Conservation (phyloP, 2,888 invertebrate species). For the Lypha dubia region DNA sequence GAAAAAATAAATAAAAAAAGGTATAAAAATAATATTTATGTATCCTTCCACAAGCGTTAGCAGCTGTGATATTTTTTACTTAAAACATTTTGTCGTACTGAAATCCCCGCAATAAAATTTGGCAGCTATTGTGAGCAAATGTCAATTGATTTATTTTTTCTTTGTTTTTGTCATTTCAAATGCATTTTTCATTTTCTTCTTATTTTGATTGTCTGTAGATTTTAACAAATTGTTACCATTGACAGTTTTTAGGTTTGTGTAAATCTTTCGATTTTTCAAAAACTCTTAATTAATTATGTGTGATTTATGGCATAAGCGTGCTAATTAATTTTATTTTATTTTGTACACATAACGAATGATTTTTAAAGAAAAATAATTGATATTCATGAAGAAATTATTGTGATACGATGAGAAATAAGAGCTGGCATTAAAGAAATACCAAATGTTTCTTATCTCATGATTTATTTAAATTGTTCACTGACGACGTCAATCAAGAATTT, state of each 20-base stretch:
- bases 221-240: slow-evolving; percentile 51
- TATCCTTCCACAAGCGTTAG: slow-evolving; percentile 48
- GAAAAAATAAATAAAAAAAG: slow-evolving; percentile 25
- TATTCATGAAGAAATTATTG: slow-evolving; percentile 54
- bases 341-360: slow-evolving; percentile 19
- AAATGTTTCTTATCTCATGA: background rate
- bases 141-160: slow-evolving; percentile 45
- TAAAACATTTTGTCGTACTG: background rate
- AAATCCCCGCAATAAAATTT: slow-evolving; percentile 53
- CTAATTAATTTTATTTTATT: slow-evolving; percentile 53
- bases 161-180: slow-evolving; percentile 29
- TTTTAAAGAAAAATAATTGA: slow-evolving; percentile 35
- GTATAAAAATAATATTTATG: slow-evolving; percentile 69
- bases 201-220: slow-evolving; percentile 34
- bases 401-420: background rate
- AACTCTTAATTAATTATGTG: slow-evolving; percentile 60
- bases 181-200: slow-evolving; percentile 60
- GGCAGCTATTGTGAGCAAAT: slow-evolving; percentile 49
- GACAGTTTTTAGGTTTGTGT: slow-evolving; percentile 56
- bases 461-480: background rate
- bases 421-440: slow-evolving; percentile 1
- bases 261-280: slow-evolving; percentile 13
- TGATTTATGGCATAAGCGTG: slow-evolving; percentile 70
- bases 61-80: slow-evolving; percentile 56
- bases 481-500: no score